A percentile compares a stretch with the other conserved stretches of the same genome.
phyloP scores from a whole-genome alignment of 2,888 invertebrate genomes.

The Chloroclystis v-ata region DNA sequence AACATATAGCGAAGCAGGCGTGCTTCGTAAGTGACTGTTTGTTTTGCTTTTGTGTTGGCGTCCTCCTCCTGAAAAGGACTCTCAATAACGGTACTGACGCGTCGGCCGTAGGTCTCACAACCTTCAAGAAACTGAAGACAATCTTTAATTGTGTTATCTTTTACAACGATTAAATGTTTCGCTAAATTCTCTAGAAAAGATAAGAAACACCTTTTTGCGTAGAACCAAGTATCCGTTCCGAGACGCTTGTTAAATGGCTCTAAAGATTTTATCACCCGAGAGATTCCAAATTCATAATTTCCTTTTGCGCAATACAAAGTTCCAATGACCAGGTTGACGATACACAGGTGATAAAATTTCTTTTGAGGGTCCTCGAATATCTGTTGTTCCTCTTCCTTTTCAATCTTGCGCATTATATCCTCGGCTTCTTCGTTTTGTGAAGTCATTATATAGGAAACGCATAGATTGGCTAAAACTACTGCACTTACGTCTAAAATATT shows the following conservation, averaged over 20 bases:
- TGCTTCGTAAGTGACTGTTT: conserved; percentile 95
- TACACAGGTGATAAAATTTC: conserved; percentile 96
- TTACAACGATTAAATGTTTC: conserved; percentile 92
- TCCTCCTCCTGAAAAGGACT: conserved; percentile 86
- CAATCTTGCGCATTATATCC: conserved; percentile 98
- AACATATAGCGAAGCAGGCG: conserved; percentile 89
- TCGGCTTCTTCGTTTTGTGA: conserved; percentile 99
- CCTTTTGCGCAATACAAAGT: conserved; percentile 99
- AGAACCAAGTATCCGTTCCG: conserved; percentile 99
- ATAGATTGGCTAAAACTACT: conserved; percentile 98
- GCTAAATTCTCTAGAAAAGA: conserved; percentile 94
- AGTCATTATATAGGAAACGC: conserved; percentile 99
- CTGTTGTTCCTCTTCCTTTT: conserved; percentile 96
- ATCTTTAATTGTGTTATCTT: conserved; percentile 91
- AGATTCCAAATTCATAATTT: conserved; percentile 99
- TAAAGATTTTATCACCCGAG: conserved; percentile 96
- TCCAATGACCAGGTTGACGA: conserved; percentile 98
- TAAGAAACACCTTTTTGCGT: conserved; percentile 96
- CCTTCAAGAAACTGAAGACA: conserved; percentile 93
- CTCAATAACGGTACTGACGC: conserved; percentile 89
- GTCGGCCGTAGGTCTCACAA: conserved; percentile 91
- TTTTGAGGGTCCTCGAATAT: conserved; percentile 95
- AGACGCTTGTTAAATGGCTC: conserved; percentile 96
- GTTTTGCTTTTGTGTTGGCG: conserved; percentile 85
- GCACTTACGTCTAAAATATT: conserved; percentile 97